phyloP scores from a whole-genome alignment of 2,888 invertebrate species.

The Empis livida region DNA sequence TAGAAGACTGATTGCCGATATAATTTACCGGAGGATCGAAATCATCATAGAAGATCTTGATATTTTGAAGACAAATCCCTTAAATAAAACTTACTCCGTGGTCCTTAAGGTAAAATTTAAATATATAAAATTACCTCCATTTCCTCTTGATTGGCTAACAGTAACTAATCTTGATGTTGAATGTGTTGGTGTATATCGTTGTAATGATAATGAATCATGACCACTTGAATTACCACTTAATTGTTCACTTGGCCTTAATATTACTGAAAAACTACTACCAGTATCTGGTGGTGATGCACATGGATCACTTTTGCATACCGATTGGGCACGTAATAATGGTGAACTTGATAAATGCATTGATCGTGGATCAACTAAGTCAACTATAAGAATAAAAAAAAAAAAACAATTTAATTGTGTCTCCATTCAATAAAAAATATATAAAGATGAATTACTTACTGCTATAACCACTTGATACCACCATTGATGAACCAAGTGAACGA shows the following conservation, averaged over 20 bases:
- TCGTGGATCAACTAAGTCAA: slow-evolving; percentile 34
- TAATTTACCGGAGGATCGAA: no score
- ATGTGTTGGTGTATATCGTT: slow-evolving; percentile 28
- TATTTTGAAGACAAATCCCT: no score
- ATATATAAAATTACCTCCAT: slow-evolving; percentile 21
- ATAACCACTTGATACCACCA: slow-evolving; percentile 65
- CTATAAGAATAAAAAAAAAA: slow-evolving; percentile 15
- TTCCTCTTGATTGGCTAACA: slow-evolving; percentile 25
- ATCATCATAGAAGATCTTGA: no score
- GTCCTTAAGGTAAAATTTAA: no score
- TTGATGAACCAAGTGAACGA: slow-evolving; percentile 31
- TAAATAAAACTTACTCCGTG: no score
- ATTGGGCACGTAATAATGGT: slow-evolving; percentile 24
- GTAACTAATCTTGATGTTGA: slow-evolving; percentile 20
- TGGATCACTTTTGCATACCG: slow-evolving; percentile 25
- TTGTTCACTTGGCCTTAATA: slow-evolving; percentile 25
- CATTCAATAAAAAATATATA: neutral
- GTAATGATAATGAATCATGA: slow-evolving; percentile 17
- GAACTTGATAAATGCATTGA: slow-evolving; percentile 30
- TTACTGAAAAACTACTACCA: slow-evolving; percentile 28
- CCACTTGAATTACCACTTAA: slow-evolving; percentile 16
- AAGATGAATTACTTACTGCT: slow-evolving; percentile 50
- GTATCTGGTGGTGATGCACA: slow-evolving; percentile 25
- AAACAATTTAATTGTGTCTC: neutral
- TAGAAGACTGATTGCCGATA: no score